These are phyloP conservation scores for Hydrophis major DNA, from an alignment of 2,797 vertebrate genomes.

Conservation along the genomic window DNA sequence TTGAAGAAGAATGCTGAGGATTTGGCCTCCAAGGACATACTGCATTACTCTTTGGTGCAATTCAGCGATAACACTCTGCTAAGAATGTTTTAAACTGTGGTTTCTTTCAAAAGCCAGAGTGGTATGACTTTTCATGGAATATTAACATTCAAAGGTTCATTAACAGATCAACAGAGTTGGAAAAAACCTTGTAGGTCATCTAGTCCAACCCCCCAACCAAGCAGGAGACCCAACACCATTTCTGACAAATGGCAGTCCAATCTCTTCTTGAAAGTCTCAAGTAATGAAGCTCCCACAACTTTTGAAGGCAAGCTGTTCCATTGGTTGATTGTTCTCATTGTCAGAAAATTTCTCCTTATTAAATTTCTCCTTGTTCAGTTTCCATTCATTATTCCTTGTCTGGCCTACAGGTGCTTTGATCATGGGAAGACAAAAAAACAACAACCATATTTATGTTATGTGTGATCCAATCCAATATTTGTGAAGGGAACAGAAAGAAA, in stretches of 20 bases:
- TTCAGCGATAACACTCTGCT: neutral
- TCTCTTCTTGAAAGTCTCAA: too few relatives aligned
- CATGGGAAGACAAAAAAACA: neutral
- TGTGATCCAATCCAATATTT: neutral
- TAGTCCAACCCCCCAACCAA: too few relatives aligned
- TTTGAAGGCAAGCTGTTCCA: too few relatives aligned
- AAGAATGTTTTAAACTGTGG: neutral
- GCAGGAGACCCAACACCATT: too few relatives aligned
- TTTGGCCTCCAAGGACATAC: neutral
- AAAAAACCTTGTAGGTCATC: too few relatives aligned
- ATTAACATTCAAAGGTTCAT: neutral
- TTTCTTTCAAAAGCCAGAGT: neutral
- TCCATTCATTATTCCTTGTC: too few relatives aligned
- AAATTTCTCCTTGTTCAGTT: too few relatives aligned
- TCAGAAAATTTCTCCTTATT: too few relatives aligned
- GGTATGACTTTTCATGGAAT: neutral
- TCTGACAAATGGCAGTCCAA: too few relatives aligned
- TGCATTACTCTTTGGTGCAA: neutral
- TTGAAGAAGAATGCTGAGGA: neutral
- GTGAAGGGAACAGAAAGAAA: neutral
- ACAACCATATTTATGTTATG: neutral
- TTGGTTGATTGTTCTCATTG: too few relatives aligned
- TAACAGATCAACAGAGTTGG: too few relatives aligned
- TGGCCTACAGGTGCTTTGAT: neutral
- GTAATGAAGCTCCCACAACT: too few relatives aligned